phyloP scores from a whole-genome alignment of 2,113 vertebrate species.

The Scomber colias region DNA sequence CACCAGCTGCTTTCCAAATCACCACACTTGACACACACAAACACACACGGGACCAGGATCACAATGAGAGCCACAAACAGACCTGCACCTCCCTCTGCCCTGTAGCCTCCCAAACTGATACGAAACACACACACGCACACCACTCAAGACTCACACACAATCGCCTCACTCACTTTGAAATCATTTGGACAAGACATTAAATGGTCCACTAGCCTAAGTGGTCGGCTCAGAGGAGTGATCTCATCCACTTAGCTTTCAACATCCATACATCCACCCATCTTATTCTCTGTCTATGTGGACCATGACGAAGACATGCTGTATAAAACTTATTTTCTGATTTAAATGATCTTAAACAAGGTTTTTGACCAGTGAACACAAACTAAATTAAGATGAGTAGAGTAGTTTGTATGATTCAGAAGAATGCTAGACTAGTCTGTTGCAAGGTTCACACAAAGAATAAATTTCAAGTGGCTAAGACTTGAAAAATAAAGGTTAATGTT shows the following conservation, averaged over 20 bases:
- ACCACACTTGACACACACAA: constrained; percentile 17
- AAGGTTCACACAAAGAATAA: too few relatives aligned
- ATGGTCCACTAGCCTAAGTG: constrained; percentile 38
- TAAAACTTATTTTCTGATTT: too few relatives aligned
- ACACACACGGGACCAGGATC: constrained; percentile 10
- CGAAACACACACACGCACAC: not conserved
- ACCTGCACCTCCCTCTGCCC: constrained; percentile 8
- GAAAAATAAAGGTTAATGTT: too few relatives aligned
- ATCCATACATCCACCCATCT: not conserved
- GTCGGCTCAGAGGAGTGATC: constrained; percentile 28
- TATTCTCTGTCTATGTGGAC: too few relatives aligned
- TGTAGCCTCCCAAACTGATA: not conserved
- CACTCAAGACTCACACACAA: constrained; percentile 14
- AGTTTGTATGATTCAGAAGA: too few relatives aligned
- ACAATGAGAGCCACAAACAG: constrained; percentile 8
- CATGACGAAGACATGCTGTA: too few relatives aligned
- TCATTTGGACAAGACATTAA: constrained; percentile 31
- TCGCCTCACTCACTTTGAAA: not conserved
- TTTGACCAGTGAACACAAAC: too few relatives aligned
- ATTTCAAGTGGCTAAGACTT: too few relatives aligned
- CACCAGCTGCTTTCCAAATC: constrained; percentile 75
- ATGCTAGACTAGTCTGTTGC: too few relatives aligned
- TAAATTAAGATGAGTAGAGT: too few relatives aligned
- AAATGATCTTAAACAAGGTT: too few relatives aligned
- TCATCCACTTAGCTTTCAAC: constrained; percentile 39